Evolutionary conservation across 2,888 invertebrate genomes (phyloP).

Genomic region (Parelbella ahira): DNA sequence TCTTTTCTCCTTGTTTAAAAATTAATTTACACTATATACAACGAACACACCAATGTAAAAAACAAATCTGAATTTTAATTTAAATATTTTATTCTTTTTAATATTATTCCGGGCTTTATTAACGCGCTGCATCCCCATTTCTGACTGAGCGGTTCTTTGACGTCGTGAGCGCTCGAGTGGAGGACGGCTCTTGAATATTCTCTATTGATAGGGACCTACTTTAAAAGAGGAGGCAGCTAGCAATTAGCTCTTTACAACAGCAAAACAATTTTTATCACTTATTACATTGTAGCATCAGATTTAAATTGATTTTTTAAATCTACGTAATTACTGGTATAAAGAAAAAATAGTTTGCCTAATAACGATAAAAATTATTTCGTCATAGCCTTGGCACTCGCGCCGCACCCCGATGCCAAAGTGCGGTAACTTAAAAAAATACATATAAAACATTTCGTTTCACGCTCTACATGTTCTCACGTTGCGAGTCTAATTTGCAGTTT

Average conservation of each 20-base stretch:
- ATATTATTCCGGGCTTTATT: not conserved
- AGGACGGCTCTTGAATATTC: constrained; percentile 6
- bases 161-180: constrained; percentile 5
- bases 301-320: too few species aligned
- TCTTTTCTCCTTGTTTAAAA: too few species aligned
- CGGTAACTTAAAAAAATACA: constrained; percentile 34
- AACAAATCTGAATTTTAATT: too few species aligned
- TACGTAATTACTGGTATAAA: too few species aligned
- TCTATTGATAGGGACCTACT: constrained; percentile 2
- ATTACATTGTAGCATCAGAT: too few species aligned
- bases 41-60: too few species aligned
- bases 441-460: constrained; percentile 23
- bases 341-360: too few species aligned
- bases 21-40: too few species aligned
- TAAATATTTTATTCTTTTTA: not conserved
- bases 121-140: not conserved
- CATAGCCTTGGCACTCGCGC: constrained; percentile 38
- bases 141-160: not conserved
- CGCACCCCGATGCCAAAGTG: constrained; percentile 35
- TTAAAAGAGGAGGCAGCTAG: not conserved
- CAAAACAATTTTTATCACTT: too few species aligned
- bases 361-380: constrained; percentile 31
- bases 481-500: constrained; percentile 23
- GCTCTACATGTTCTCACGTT: constrained; percentile 20
- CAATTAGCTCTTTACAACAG: constrained; percentile 4